A percentile compares a stretch with the other conserved stretches of the same genome.
These are phyloP conservation scores for Ranitomeya variabilis DNA, from an alignment of 2,113 vertebrate species.

Conservation along the genomic window DNA sequence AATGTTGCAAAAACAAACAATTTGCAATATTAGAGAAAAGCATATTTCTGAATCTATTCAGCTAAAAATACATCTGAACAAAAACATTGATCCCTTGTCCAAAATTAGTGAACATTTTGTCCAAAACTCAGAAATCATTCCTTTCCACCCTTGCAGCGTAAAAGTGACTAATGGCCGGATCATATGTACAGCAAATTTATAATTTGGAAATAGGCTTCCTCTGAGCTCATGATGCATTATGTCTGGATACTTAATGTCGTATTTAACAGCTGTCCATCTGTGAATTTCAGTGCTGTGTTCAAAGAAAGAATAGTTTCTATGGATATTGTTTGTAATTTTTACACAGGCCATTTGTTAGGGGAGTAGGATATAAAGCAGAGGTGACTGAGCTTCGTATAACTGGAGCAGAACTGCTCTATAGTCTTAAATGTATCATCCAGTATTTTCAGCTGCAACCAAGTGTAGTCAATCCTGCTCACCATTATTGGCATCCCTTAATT, in stretches of 20 bases:
- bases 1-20: neutral
- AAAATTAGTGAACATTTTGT: neutral
- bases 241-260: neutral
- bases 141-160: neutral
- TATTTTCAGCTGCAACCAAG: neutral
- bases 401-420: neutral
- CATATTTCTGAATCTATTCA: too few relatives aligned
- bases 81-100: neutral
- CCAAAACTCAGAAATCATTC: neutral
- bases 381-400: neutral
- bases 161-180: constrained; percentile 25
- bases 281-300: neutral
- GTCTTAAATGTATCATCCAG: neutral
- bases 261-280: neutral
- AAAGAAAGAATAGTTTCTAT: neutral
- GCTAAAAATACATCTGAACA: neutral
- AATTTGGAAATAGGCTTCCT: neutral
- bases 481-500: too few relatives aligned
- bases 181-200: neutral
- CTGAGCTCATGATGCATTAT: neutral
- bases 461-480: too few relatives aligned
- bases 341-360: constrained; percentile 5
- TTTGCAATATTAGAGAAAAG: too few relatives aligned
- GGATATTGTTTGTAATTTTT: neutral
- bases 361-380: neutral